Base-by-base conservation (phyloP, 2,797 vertebrate genomes). In the Streptopelia turtur region DNA sequence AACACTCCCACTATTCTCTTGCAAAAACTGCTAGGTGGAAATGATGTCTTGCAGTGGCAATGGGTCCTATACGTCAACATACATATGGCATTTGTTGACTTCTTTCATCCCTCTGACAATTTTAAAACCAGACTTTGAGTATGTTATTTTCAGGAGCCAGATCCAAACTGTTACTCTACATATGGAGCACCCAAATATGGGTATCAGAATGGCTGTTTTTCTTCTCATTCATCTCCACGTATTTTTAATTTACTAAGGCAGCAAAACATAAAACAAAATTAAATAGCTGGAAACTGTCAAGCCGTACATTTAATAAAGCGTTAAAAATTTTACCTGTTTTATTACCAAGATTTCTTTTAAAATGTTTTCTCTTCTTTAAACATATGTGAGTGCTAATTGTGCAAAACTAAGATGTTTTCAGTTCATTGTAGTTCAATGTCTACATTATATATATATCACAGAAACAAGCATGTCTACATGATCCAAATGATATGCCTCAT, bases 1-100 rank as follows among this genome's bases (percentile, higher is more conserved):
- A 95, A 93, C 78, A 65, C 74, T 83, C 77, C 82, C 57, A 76
- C 75, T 23, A 31, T 56, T 93, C 66, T 89, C 93, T 75, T 80
- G 53, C 60, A 93, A 95, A 91, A 65, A 41, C 41, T 10, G 1
- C 11, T 47, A n/a, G 22, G 37, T 59, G 22, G 49, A 83, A 78
- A 52, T 17, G 11, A 5, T 24, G 25, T 47, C 31, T 64, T 91
- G 45, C 55, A 83, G 25, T 28, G 47, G 37, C 10, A 23, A 16
- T 39, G 21, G 21, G 23, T 71, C 60, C 37, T 64, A 15, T 57
- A 50, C 13, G 28, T 37, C 17, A 47, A 30, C 24, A 71, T 14
- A 27, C 6, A 20, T 11, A 81, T 23, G 12, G 9, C 14, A 55
- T 41, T 84, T 78, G 5, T 31, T 37, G 56, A 13, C 39, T 35